Base-by-base conservation (phyloP, 2,888 invertebrate genomes). In the Epinotia ramella region DNA sequence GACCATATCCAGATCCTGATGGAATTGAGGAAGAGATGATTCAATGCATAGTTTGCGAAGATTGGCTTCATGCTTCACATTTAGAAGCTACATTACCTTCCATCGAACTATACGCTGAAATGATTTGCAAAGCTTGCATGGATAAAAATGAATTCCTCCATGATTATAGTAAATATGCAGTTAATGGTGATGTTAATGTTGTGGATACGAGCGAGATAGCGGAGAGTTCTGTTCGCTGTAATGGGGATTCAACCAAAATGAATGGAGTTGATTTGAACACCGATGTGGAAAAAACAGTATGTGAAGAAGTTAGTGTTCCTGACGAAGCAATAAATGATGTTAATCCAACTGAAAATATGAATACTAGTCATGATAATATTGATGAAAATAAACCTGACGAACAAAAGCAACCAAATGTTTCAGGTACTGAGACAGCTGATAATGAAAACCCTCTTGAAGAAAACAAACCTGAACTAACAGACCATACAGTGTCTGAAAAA, bases 11-110 rank as follows among this genome's bases (percentile, higher is more conserved):
- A 13, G 99, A 99, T 91, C 97, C 97, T 0, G 98, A 99, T 12
- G 96, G 96, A 5, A 91, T 95, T 56, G 97, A 97, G 72, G 99
- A 99, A 91, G 97, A 98, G 83, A 99, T 99, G 99, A 96, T 99
- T 67, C 99, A 99, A 87, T 99, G 99, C 86, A 95, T 97, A 63
- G 94, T 99, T 72, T 99, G 99, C 89, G 99, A 99, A 89, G 99
- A 99, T 89, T 99, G 99, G 99, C 98, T 96, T 84, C 99, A 99
- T 93, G 95, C 97, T 40, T 90, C 96, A 81, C 98, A 98, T 88
- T 91, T 98, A 78, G 96, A 96, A 77, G 92, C 95, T 3, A 88
- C 92, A 68, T 93, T 95, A 64, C 95, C 96, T 13, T 89, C 95
- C 11, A 94, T 94, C 80, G 95, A 95, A 44, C 95, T 95, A 63